These are phyloP conservation scores for Eretmochelys imbricata DNA, from an alignment of 2,113 vertebrate species.

Conservation along the genomic window DNA sequence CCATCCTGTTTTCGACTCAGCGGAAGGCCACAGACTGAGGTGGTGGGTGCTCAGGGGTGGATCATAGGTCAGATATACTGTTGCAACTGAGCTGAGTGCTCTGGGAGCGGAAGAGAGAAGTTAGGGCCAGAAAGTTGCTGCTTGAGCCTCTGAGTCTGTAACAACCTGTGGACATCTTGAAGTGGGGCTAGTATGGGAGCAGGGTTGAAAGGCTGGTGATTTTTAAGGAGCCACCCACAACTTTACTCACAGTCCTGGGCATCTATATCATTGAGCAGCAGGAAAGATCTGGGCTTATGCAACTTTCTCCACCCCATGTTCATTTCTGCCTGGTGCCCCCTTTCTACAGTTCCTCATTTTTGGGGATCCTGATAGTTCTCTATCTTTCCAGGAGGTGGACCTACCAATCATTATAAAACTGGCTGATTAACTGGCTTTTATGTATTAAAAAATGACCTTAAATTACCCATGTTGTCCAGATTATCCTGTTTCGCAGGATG, in stretches of 20 bases:
- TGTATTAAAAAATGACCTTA: no score
- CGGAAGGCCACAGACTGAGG: background rate
- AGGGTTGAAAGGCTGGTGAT: background rate
- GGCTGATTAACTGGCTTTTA: no score
- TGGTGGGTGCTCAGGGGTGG: background rate
- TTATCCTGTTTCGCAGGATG: accelerated
- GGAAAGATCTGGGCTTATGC: background rate
- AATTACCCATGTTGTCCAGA: no score
- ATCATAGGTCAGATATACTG: conserved; percentile 13
- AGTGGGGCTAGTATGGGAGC: background rate
- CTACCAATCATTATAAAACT: no score
- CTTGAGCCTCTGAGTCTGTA: background rate
- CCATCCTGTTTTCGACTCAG: background rate
- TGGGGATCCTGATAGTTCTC: background rate
- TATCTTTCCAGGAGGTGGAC: background rate
- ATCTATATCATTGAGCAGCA: no score
- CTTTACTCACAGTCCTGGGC: no score
- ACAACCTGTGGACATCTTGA: background rate
- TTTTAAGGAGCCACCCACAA: background rate
- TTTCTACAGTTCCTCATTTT: background rate
- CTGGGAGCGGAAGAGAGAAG: background rate
- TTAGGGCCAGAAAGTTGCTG: background rate
- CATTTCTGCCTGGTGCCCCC: background rate
- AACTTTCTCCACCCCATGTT: background rate
- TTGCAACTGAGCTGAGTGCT: conserved; percentile 9